Evolutionary conservation across 2,797 vertebrate genomes (phyloP), one percentile per base, ranked within the genome.

Genomic region (Gymnothorax javanicus): DNA sequence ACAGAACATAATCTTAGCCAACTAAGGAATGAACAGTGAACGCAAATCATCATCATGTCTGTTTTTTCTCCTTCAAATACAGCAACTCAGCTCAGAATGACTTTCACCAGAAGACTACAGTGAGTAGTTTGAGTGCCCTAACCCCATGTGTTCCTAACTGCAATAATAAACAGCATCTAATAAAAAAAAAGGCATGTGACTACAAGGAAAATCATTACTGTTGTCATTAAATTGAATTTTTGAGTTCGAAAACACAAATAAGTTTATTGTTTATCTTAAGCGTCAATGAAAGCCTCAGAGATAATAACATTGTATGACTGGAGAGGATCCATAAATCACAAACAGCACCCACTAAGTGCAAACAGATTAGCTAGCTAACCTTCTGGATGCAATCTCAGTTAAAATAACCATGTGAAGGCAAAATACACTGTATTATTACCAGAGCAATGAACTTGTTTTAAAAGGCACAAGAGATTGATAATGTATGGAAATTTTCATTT

Each of bases 341-440:
- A 50, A 43, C 13, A 54, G 13, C 77, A 54, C 50, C 52, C 77
- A 81, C 52, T 56, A n/a, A 54, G 20, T 7, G 7, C 77, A 77
- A 77, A 50, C 73, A 77, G 73, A 77, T 77, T 77, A 77, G 13
- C 73, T 77, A 77, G 13, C 73, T 15, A 52, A 52, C 43, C 43
- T 52, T 43, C 13, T 12, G 43, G 33, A 77, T 7, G 33, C 43
- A 52, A 8, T 25, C 67, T 27, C 67, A 69, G 6, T 1, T 7
- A 69, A 69, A 69, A 9, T 11, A 27, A 27, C 12, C 73, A 27
- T 4, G 33, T 27, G 1, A 20, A 23, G 73, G 73, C 73, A 17
- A 43, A 77, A 77, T 77, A 77, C 52, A 52, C 9, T 27, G 25
- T 12, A 73, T 4, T 27, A 33, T 15, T 73, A 73, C 33, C 25